These are phyloP conservation scores for Heptranchias perlo DNA, from an alignment of 2,113 vertebrate genomes.

Conservation along the genomic window DNA sequence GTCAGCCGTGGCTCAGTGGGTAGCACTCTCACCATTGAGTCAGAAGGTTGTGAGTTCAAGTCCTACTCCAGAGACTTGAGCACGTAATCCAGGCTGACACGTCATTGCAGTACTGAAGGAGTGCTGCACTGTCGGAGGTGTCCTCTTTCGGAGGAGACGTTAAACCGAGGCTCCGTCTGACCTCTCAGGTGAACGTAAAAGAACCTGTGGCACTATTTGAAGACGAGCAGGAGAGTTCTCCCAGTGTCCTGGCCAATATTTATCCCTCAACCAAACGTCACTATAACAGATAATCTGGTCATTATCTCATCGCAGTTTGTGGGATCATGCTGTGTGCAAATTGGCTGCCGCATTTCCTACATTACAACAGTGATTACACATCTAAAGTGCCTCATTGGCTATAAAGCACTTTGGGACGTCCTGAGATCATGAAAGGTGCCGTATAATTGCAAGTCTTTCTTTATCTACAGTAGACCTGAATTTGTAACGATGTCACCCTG, in stretches of 20 bases:
- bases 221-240: neutral
- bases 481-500: neutral
- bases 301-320: neutral
- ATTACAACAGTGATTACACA: too few relatives aligned
- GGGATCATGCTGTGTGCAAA: neutral
- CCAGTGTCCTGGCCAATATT: neutral
- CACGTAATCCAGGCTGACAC: too few relatives aligned
- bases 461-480: neutral
- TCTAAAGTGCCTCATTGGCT: neutral
- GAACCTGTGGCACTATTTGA: neutral
- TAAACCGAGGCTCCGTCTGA: neutral
- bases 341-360: neutral
- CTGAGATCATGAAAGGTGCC: neutral
- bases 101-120: too few relatives aligned
- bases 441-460: neutral
- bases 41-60: too few relatives aligned
- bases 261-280: neutral
- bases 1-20: too few relatives aligned
- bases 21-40: too few relatives aligned
- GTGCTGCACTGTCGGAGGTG: neutral
- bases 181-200: neutral
- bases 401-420: neutral
- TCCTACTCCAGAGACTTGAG: too few relatives aligned
- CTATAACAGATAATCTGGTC: neutral
- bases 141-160: neutral